These are phyloP conservation scores for Alligator mississippiensis DNA, from an alignment of 2,113 vertebrate genomes.

Conservation along the genomic window DNA sequence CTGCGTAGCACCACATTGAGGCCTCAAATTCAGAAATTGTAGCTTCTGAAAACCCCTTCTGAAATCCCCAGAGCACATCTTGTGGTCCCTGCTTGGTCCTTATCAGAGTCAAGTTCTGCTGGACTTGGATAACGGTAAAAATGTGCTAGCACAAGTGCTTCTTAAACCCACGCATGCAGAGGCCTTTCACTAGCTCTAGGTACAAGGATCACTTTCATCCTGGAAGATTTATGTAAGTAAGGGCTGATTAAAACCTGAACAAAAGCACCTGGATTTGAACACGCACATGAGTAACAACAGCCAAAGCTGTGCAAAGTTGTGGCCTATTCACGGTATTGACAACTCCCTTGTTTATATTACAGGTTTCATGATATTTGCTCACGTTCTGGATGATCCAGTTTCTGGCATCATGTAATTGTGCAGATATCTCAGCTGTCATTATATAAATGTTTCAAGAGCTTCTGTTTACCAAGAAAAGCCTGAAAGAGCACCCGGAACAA, in stretches of 20 bases:
- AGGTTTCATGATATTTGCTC: fast-evolving
- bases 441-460: neutral
- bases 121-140: fast-evolving
- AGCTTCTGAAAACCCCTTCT: no score
- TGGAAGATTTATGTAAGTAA: fast-evolving
- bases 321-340: neutral
- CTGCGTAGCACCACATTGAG: fast-evolving
- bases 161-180: no score
- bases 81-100: fast-evolving
- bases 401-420: neutral
- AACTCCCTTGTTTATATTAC: fast-evolving
- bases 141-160: fast-evolving
- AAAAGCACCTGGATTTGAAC: fast-evolving
- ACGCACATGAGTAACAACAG: fast-evolving
- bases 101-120: fast-evolving
- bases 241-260: neutral
- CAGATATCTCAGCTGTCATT: neutral
- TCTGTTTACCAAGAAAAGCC: neutral
- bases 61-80: neutral
- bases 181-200: neutral
- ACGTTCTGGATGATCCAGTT: neutral
- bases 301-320: fast-evolving
- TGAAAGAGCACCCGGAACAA: neutral
- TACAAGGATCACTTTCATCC: neutral
- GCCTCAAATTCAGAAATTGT: neutral